Evolutionary conservation across 2,797 vertebrate species (phyloP).

Genomic region (Molossus alvarezi): DNA sequence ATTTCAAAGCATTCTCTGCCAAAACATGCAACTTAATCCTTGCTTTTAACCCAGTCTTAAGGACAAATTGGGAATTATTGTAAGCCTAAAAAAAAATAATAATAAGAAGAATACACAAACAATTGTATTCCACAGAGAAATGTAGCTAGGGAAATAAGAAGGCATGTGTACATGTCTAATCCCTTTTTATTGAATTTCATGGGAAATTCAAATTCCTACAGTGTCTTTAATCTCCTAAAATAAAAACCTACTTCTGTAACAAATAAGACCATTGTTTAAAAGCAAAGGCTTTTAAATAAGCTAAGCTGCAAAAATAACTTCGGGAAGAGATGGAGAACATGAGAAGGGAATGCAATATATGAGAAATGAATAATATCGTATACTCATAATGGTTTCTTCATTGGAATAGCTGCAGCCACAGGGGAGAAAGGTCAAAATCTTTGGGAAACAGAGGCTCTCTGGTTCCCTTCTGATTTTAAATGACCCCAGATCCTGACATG

Average conservation of each 20-base stretch:
- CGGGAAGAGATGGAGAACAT: background rate
- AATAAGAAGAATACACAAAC: background rate
- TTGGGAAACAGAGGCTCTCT: background rate
- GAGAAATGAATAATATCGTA: background rate
- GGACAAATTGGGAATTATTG: background rate
- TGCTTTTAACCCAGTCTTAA: background rate
- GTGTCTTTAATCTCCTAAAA: slow-evolving; percentile 24
- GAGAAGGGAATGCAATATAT: background rate
- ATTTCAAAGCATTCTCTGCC: background rate
- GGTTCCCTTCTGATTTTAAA: background rate
- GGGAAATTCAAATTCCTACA: background rate
- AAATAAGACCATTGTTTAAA: slow-evolving; percentile 7
- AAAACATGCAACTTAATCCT: slow-evolving; percentile 1
- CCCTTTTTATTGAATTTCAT: slow-evolving; percentile 37
- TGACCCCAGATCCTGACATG: background rate
- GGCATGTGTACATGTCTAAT: background rate
- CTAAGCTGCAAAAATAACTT: background rate
- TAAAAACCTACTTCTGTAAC: background rate
- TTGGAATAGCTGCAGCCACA: background rate
- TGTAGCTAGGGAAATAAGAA: background rate
- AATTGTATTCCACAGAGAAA: background rate
- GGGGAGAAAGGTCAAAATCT: background rate
- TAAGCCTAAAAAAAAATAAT: background rate
- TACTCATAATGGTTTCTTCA: background rate
- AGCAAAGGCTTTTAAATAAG: background rate